A percentile compares a stretch with the other conserved stretches of the same genome.
Conservation (phyloP, 1,140 invertebrate species). For the Caenorhabditis remanei region DNA sequence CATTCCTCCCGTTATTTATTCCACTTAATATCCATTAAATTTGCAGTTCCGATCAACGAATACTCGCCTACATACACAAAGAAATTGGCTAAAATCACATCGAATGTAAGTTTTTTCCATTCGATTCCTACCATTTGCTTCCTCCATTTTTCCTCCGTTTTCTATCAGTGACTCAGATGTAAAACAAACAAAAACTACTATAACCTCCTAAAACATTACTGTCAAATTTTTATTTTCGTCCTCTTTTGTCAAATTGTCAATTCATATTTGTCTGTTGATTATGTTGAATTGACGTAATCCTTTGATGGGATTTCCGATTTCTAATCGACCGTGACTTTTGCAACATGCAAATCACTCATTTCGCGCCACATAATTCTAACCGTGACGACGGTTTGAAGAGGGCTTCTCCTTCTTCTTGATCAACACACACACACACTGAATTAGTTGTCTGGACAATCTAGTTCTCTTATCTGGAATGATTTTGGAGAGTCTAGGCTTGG, state of each 20-base stretch:
- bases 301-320: constrained; percentile 11
- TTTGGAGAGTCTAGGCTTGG: too few relatives aligned
- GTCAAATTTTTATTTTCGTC: background rate
- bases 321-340: constrained; percentile 47
- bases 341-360: constrained; percentile 49
- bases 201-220: background rate
- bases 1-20: background rate
- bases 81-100: constrained; percentile 25
- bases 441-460: background rate
- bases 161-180: constrained; percentile 24
- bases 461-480: too few relatives aligned
- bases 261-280: background rate
- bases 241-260: background rate
- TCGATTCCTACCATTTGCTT: background rate
- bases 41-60: constrained; percentile 48
- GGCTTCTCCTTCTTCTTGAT: background rate
- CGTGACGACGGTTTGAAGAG: background rate
- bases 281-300: constrained; percentile 9
- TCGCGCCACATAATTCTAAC: background rate
- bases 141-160: background rate
- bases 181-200: constrained; percentile 38
- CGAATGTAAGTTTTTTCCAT: constrained; percentile 20
- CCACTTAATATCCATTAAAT: background rate
- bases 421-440: constrained; percentile 7
- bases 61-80: constrained; percentile 16